Base-by-base conservation (phyloP, 2,797 vertebrate species). In the Tenualosa thibaudeaui region DNA sequence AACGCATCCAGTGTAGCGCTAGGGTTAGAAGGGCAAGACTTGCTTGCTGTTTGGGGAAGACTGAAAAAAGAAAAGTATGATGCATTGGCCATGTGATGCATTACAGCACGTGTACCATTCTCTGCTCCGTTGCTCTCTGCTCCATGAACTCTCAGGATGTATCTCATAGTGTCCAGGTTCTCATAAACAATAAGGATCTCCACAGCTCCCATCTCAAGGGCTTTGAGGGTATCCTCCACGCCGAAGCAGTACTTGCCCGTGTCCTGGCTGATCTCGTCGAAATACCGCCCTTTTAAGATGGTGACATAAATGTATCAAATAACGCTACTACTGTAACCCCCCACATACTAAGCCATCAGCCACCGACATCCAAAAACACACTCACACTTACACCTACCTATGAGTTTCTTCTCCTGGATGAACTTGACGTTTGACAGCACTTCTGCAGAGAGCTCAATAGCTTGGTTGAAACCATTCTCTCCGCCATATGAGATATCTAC, bases 121-220 rank as follows among this genome's bases (percentile, higher is more conserved):
- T 95, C 94, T 24, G 88, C 84, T 81, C 93, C 93, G 3, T 91
- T 95, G 96, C 96, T 96, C 95, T 99, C 98, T 0, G 96, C 97
- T 86, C 98, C 98, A 91, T 98, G 98, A 92, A 98, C 96, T 92
- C 97, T 97, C 89, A 99, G 95, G 91, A 99, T 97, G 0, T 99
- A 99, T 95, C 98, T 98, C 98, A 99, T 99, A 85, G 98, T 99
- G 94, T 99, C 98, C 91, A 99, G 95, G 92, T 99, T 99, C 93
- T 99, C 98, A 88, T 99, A 99, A 89, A 99, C 98, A 92, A 99
- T 99, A 91, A 99, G 97, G 91, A 99, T 99, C 93, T 99, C 98
- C 93, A 98, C 98, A 12, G 98, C 97, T 93, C 98, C 98, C 98
- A 99, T 99, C 94, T 99, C 98, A 93, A 99, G 93, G 89, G 98